Base-by-base conservation (phyloP, 2,888 invertebrate species). In the Dascillus cervinus region DNA sequence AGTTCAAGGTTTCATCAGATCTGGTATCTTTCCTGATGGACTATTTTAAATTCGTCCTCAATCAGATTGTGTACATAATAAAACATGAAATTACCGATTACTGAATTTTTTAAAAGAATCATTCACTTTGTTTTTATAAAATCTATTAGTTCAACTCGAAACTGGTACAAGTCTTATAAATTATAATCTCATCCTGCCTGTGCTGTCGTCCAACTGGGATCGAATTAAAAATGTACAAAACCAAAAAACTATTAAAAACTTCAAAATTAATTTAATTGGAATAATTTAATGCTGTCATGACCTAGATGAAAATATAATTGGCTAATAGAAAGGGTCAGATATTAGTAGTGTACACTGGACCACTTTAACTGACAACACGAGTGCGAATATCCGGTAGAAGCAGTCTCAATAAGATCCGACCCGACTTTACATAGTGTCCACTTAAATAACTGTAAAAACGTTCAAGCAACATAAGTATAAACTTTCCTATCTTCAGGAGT, bases 401-500 rank as follows among this genome's bases (percentile, higher is more conserved):
- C 36, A 36, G 36, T 36, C 36, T 36, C 32, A 32, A 11, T 36
- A 24, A 28, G 22, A 27, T 36, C 29, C 22, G 35, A 35, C 39
- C 39, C 39, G 14, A 32, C 21, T 26, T 31, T 35, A 31, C 35
- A 35, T 32, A 32, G 10, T 35, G 35, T 39, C 35, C 39, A 39
- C 35, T 35, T 35, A 35, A 29, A 35, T 29, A 34, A 34, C 26
- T 22, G 33, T 33, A 35, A 28, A 37, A 40, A 34, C 26, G 56
- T 65, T 75, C 72, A 94, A 73, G 92, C 92, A 70, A 94, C 89
- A 71, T 94, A 94, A 49, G 89, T 86, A 75, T 94, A 94, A 59
- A 91, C 82, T 77, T 92, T 92, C 70, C 88, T 79, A 76, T 99
- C 97, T 69, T 95, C 92, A 36, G 91, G 86, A 60, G 95, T 94